Conservation (phyloP, 2,113 vertebrate species). For the Mobula birostris region DNA sequence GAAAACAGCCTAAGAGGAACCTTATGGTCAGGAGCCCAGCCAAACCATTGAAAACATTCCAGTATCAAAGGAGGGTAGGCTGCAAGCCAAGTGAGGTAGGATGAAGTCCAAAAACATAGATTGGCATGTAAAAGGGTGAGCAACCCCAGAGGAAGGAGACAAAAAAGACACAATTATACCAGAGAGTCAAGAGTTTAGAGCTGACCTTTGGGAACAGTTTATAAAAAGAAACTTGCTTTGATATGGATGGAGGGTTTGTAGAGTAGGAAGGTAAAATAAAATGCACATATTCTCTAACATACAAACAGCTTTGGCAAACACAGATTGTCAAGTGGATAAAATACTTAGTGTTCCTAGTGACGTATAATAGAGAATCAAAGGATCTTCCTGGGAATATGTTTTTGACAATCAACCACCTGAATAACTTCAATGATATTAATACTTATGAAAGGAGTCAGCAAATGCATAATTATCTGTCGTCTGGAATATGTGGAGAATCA, state of each 20-base stretch:
- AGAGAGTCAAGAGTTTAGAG: not conserved
- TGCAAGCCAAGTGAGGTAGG: not conserved
- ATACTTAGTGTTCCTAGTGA: not conserved
- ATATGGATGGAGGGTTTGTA: not conserved
- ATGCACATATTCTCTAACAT: not conserved
- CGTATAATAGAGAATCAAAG: not conserved
- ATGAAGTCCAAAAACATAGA: slow-evolving; percentile 7
- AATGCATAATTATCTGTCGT: not conserved
- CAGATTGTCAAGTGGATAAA: not conserved
- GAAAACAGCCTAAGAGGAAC: slow-evolving; percentile 25
- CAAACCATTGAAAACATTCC: slow-evolving; percentile 18
- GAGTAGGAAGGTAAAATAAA: not conserved
- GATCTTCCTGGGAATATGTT: not conserved
- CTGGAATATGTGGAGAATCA: not conserved
- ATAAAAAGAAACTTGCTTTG: slow-evolving; percentile 16
- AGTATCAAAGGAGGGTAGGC: slow-evolving; percentile 19
- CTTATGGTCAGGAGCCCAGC: slow-evolving; percentile 30
- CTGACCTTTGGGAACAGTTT: not conserved
- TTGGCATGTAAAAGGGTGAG: not conserved
- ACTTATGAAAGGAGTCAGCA: not conserved
- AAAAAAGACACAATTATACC: not conserved
- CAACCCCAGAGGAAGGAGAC: slow-evolving; percentile 23
- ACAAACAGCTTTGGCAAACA: not conserved
- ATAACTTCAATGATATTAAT: not conserved
- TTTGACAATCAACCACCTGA: not conserved